Base-by-base conservation (phyloP, 2,797 vertebrate species). In the Manis pentadactyla region DNA sequence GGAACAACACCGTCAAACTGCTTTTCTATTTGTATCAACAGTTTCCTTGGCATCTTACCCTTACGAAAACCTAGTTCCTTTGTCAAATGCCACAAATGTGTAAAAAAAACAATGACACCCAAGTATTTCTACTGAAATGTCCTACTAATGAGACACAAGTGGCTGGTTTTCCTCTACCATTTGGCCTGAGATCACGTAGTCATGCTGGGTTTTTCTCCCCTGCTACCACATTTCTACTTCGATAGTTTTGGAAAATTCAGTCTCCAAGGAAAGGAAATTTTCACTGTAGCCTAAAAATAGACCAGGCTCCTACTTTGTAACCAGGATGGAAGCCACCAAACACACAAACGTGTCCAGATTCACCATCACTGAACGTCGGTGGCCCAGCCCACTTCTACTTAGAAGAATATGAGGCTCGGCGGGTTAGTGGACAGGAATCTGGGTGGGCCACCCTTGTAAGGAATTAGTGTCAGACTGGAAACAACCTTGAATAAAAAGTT, bases 31-130 rank as follows among this genome's bases (percentile, higher is more conserved):
- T 78, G 10, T 89, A 93, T 71, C 90, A 81, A 51, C 73, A 77
- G 78, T 87, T 95, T 96, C 84, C 90, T 95, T 97, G 96, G 95
- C 69, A 61, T 85, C 88, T 27, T 46, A 34, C 57, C 39, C 93
- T 90, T 10, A 71, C 1, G 18, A 94, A 84, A 94, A 92, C 83
- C 75, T 77, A 93, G 55, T 87, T 95, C 69, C 87, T 85, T 93
- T 94, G 87, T 95, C 94, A 93, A 2, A 63, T 94, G 97, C 78
- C 90, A 89, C 77, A 71, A 77, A 75, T 71, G 63, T 86, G 42
- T 85, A 66, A 82, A 51, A n/a, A 11, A n/a, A 71, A 69, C 25
- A 55, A 53, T 82, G 75, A 51, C 37, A 68, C 66, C 49, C 61
- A 8, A 78, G 29, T 59, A 64, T 87, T 86, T 82, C 63, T 94